Conservation (phyloP, 1,140 invertebrate species). For the Aethina tumida region DNA sequence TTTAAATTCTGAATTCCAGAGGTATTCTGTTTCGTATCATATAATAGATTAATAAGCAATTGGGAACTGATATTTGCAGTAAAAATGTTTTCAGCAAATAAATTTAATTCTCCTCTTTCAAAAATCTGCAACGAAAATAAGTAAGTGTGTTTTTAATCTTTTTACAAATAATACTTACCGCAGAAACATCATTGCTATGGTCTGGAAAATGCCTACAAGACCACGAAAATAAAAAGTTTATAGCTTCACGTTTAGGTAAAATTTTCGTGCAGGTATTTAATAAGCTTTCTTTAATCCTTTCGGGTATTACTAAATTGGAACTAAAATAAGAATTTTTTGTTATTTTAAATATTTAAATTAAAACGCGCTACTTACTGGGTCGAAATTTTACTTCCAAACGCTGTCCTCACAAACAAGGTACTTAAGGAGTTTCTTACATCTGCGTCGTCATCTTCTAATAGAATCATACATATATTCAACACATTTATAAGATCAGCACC, state of each 20-base stretch:
- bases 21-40: too few relatives aligned
- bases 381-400: slow-evolving; percentile 14
- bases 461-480: slow-evolving; percentile 22
- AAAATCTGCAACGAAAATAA: slow-evolving; percentile 16
- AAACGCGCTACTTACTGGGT: neutral
- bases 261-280: slow-evolving; percentile 14
- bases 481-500: slow-evolving; percentile 17
- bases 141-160: neutral
- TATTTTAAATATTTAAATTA: neutral
- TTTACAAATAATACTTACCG: slow-evolving; percentile 14
- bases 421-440: slow-evolving; percentile 28
- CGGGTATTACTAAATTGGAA: slow-evolving; percentile 16
- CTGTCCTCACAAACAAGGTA: slow-evolving; percentile 15
- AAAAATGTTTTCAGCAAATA: slow-evolving; percentile 26
- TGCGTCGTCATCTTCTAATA: slow-evolving; percentile 29
- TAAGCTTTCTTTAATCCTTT: slow-evolving; percentile 22
- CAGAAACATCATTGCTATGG: slow-evolving; percentile 13
- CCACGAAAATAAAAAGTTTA: slow-evolving; percentile 23
- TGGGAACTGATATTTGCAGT: too few relatives aligned
- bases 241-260: slow-evolving; percentile 17
- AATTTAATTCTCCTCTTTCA: slow-evolving; percentile 24
- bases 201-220: slow-evolving; percentile 21
- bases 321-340: neutral
- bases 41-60: too few relatives aligned
- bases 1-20: too few relatives aligned